Evolutionary conservation across 2,113 vertebrate species (phyloP), one percentile per base, ranked within the genome.

Genomic region (Esox niger): DNA sequence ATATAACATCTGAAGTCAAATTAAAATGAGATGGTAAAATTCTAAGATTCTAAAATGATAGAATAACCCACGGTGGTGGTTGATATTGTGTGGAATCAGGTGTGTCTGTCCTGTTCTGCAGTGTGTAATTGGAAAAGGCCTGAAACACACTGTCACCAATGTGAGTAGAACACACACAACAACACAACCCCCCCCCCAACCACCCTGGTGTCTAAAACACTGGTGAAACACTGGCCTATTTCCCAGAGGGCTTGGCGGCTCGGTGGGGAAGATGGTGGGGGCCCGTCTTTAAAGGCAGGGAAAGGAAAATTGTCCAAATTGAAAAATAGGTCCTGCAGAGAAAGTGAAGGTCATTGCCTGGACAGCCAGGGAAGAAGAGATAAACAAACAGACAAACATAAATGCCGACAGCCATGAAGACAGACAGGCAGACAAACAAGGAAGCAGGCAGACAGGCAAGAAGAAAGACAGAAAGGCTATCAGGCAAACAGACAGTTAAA

Each of bases 221-320:
- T n/a, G 63, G 27, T 1, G 15, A 52, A 30, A 52, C 29, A 2
- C 31, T 21, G 17, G 7, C 11, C 6, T 20, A 13, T 31, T 26
- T 65, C 47, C 46, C 63, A 65, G 46, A 46, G 62, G 23, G 15
- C 23, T 30, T 6, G 43, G 54, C 25, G 25, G 35, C 35, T 27
- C 25, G 26, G 11, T 52, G 27, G 2, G 43, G 43, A 8, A 26
- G 6, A 6, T 31, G 23, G 59, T 54, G 64, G 13, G 49, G 43
- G 17, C 26, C 58, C 25, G 32, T 30, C 63, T 73, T 59, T 46
- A 58, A 49, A 69, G 64, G 57, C 47, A 23, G 55, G 58, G 43
- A 63, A 70, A 72, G 62, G 76, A 62, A 80, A 83, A 80, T 71
- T 75, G 73, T 65, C 57, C 59, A 80, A 78, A 83, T 79, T 81